Base-by-base conservation (phyloP, 2,888 invertebrate genomes). In the Girardia tigrina region DNA sequence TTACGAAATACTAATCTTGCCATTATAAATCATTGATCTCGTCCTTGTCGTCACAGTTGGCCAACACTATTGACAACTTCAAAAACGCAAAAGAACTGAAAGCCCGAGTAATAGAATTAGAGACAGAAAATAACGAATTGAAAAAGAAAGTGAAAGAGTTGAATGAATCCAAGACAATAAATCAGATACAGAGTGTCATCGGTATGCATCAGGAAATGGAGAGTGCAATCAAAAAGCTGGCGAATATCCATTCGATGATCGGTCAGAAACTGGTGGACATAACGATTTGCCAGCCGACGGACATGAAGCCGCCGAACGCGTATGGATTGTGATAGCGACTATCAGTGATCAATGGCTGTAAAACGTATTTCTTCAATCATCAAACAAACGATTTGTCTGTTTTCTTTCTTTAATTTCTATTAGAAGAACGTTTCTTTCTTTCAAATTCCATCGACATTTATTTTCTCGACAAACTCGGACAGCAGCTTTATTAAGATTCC, bases 61-160 rank as follows among this genome's bases (percentile, higher is more conserved):
- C 56, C 4, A 56, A 56, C 23, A 56, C 56, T 56, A 23, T 56
- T 8, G 56, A 56, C n/a, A 56, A 56, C 23, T 56, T 12, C 23
- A 56, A 56, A 56, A 56, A 4, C 2, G 4, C 56, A 56, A 56
- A 56, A 56, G 56, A 56, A 4, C n/a, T 56, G 56, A 56, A 56
- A 56, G 23, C 23, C 23, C 4, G 56, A 56, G n/a, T 56, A 16
- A 8, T 56, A 20, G 56, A 56, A 56, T 56, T 56, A 23, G 56
- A 56, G 23, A 56, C n/a, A 20, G 56, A 56, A 56, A 56, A 56
- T 56, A 56, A 56, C n/a, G 56, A 56, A 56, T 56, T 56, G n/a
- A 56, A 56, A 56, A 4, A 23, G 23, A 56, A 56, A 56, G n/a
- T 56, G n/a, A 56, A 56, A 56, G 56, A 56, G 56, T 56, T n/a